Percentiles rank a stretch among this genome's conserved stretches.
These are phyloP conservation scores for Celastrina argiolus DNA, from an alignment of 2,888 invertebrate species.

Conservation along the genomic window DNA sequence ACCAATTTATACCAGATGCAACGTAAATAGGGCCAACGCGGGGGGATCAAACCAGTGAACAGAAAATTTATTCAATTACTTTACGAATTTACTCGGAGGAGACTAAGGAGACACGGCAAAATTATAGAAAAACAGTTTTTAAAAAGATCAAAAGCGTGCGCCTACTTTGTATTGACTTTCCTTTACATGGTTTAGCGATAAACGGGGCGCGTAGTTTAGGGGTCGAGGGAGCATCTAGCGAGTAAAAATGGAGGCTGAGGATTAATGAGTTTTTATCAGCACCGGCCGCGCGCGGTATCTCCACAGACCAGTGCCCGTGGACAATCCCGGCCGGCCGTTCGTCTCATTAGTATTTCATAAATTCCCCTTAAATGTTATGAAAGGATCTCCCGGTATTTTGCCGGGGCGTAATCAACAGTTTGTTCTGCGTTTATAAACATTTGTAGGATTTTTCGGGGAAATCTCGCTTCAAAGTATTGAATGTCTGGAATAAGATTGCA, in stretches of 20 bases:
- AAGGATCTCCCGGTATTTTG: conserved; percentile 14
- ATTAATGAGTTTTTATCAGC: conserved; percentile 10
- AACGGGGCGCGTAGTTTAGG: background rate
- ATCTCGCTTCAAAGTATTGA: background rate
- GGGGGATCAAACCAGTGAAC: conserved; percentile 31
- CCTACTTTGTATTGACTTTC: background rate
- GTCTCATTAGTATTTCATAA: conserved; percentile 23
- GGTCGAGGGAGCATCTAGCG: background rate
- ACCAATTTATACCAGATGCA: conserved; percentile 48
- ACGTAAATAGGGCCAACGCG: conserved; percentile 39
- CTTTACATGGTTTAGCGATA: background rate
- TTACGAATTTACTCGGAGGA: background rate
- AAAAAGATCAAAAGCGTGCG: background rate
- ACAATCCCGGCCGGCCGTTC: conserved; percentile 46
- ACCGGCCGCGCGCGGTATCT: conserved; percentile 49
- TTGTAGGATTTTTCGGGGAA: background rate
- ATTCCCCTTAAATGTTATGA: conserved; percentile 18
- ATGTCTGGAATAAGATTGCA: background rate
- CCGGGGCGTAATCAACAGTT: background rate
- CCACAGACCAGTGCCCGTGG: conserved; percentile 58
- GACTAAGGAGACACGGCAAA: background rate
- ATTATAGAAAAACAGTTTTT: background rate
- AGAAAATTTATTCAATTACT: conserved; percentile 7
- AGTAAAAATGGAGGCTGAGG: conserved; percentile 3
- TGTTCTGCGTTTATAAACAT: conserved; percentile 1